Evolutionary conservation across 1,140 invertebrate genomes (phyloP), one percentile per base, ranked within the genome.

Genomic region (Halyomorpha halys): DNA sequence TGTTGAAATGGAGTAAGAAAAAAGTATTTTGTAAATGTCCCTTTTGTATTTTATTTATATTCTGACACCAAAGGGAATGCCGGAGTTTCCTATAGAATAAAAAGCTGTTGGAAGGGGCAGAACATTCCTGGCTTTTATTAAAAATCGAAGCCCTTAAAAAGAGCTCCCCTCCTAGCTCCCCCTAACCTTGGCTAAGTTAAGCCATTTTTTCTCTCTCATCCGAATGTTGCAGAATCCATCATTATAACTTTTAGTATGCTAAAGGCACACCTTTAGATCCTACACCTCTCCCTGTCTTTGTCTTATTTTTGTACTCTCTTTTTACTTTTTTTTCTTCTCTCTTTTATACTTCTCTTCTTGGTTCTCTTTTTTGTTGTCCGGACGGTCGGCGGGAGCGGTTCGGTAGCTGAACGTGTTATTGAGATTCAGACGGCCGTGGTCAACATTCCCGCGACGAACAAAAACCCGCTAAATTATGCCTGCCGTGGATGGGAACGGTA

Each of bases 281-380:
- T 54, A 51, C 25, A 54, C 47, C 51, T 56, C 25, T 30, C 30
- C 49, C 18, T 15, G n/a, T 56, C 44, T 25, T 45, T 21, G 30
- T 51, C 14, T 47, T 39, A 39, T 39, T 39, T 39, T 39, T 6
- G 5, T 39, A 39, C 11, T 39, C 34, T 13, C 27, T 30, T 30
- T 30, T 30, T 30, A 8, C 8, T 4, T n/a, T 39, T 13, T 13
- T 39, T 39, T 39, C 11, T 39, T 39, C 47, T 23, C 54, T 18
- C 19, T 64, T 16, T 45, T 59, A 9, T 44, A 19, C 15, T 30
- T 44, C n/a, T 64, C 59, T 30, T 62, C 45, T 54, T 64, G 1
- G 11, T 59, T 21, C 44, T 44, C 56, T 30, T 39, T 19, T 45
- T 56, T 51, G n/a, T 59, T n/a, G 16, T 59, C 25, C 23, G 34